phyloP scores from a whole-genome alignment of 2,113 vertebrate genomes.

The Malaclemys terrapin region DNA sequence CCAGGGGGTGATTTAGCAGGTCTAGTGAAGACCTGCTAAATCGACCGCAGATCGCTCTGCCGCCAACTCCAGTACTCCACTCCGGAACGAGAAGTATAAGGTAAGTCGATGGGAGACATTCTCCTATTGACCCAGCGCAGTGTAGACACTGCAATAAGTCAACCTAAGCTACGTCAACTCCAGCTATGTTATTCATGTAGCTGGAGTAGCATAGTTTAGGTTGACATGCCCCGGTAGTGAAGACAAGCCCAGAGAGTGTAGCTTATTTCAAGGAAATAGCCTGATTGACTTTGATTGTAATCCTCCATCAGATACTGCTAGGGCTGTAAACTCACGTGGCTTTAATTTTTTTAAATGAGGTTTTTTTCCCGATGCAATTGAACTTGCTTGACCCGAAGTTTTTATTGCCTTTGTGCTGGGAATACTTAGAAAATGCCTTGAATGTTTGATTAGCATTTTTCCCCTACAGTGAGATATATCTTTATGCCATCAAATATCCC shows the following conservation, averaged over 20 bases:
- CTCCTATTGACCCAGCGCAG: too few relatives aligned
- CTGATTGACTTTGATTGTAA: neutral
- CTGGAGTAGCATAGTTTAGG: too few relatives aligned
- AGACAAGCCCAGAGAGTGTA: neutral
- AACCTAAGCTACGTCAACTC: too few relatives aligned
- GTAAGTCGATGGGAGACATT: too few relatives aligned
- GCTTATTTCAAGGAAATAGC: neutral
- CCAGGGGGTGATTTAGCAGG: too few relatives aligned
- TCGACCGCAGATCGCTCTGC: too few relatives aligned
- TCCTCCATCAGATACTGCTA: neutral
- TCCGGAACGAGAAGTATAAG: too few relatives aligned
- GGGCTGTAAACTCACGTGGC: neutral
- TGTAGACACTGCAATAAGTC: too few relatives aligned
- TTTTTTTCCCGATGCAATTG: neutral
- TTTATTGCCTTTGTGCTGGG: neutral
- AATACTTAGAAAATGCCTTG: neutral
- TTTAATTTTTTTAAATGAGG: neutral
- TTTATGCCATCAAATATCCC: conserved; percentile 10
- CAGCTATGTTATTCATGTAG: too few relatives aligned
- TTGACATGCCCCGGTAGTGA: too few relatives aligned
- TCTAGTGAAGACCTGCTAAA: too few relatives aligned
- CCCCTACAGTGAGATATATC: neutral
- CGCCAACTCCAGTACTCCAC: too few relatives aligned
- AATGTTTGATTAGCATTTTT: neutral
- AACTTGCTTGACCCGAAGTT: neutral